These are phyloP conservation scores for Eristalis pertinax DNA, from an alignment of 2,888 invertebrate genomes.

Conservation along the genomic window DNA sequence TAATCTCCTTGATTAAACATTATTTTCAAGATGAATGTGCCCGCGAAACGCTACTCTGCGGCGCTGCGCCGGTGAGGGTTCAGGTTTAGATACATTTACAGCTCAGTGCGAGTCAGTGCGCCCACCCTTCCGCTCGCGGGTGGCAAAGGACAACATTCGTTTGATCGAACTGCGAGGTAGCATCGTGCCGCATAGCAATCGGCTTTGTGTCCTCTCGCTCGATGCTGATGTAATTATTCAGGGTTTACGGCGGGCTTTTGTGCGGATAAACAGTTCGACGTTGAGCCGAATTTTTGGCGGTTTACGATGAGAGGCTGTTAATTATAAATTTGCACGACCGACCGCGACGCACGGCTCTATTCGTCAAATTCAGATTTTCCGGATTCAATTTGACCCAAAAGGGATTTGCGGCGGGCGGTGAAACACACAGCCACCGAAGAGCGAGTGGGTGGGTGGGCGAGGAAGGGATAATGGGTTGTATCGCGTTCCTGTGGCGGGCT, in stretches of 20 bases:
- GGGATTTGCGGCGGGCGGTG: conserved; percentile 38
- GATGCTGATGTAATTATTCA: conserved; percentile 65
- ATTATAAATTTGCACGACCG: conserved; percentile 64
- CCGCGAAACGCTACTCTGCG: conserved; percentile 41
- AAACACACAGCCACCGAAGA: too few relatives aligned
- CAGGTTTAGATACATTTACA: conserved; percentile 69
- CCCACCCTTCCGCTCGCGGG: background rate
- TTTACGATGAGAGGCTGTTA: conserved; percentile 60
- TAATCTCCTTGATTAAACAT: conserved; percentile 73
- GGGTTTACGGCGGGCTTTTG: conserved; percentile 53
- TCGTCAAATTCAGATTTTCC: conserved; percentile 52
- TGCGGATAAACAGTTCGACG: conserved; percentile 48
- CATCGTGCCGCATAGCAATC: background rate
- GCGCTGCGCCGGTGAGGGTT: conserved; percentile 47
- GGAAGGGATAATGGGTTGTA: conserved; percentile 45
- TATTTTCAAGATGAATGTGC: conserved; percentile 71
- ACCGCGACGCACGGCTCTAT: conserved; percentile 42
- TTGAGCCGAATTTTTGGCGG: conserved; percentile 65
- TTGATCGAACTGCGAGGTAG: conserved; percentile 61
- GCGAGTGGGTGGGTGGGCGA: conserved; percentile 28
- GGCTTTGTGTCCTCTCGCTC: conserved; percentile 28
- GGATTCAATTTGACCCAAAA: conserved; percentile 65
- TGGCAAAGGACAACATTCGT: conserved; percentile 47
- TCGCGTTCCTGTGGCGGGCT: conserved; percentile 27
- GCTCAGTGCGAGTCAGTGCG: conserved; percentile 12